These are phyloP conservation scores for Channallabes apus DNA, from an alignment of 2,797 vertebrate species.

Conservation along the genomic window DNA sequence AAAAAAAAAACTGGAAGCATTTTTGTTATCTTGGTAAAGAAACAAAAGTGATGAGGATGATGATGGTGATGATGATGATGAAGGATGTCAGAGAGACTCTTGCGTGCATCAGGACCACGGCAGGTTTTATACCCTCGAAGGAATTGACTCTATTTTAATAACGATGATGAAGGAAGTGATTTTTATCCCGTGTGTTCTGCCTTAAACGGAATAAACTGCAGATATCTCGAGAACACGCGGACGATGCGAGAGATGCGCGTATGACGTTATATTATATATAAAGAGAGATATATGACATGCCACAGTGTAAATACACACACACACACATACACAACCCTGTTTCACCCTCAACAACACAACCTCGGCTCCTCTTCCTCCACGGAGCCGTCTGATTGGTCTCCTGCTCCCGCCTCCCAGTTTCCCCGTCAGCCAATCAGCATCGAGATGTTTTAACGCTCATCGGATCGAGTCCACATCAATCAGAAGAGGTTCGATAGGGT, in stretches of 20 bases:
- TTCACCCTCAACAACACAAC: neutral
- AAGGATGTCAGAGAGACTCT: slow-evolving; percentile 36
- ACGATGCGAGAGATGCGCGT: slow-evolving; percentile 68
- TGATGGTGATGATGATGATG: neutral
- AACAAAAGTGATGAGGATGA: neutral
- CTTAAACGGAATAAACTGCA: slow-evolving; percentile 85
- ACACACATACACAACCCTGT: slow-evolving; percentile 48
- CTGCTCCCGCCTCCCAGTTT: neutral
- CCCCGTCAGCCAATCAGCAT: neutral
- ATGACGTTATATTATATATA: slow-evolving; percentile 56
- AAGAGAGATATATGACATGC: slow-evolving; percentile 73
- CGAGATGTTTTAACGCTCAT: neutral
- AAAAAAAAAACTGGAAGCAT: slow-evolving; percentile 77
- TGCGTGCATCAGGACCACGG: slow-evolving; percentile 66
- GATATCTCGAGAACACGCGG: slow-evolving; percentile 74
- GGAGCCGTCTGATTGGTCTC: neutral
- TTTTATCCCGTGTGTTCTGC: slow-evolving; percentile 74
- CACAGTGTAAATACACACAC: slow-evolving; percentile 84
- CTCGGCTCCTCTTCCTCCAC: neutral
- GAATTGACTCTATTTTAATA: slow-evolving; percentile 72
- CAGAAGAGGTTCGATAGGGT: neutral
- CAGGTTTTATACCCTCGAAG: slow-evolving; percentile 72
- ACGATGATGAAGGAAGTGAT: slow-evolving; percentile 67
- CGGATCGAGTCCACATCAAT: neutral
- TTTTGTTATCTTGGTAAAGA: slow-evolving; percentile 44